Evolutionary conservation across 1,140 invertebrate species (phyloP), one percentile per base, ranked within the genome.

Genomic region (Sitobion miscanthi): DNA sequence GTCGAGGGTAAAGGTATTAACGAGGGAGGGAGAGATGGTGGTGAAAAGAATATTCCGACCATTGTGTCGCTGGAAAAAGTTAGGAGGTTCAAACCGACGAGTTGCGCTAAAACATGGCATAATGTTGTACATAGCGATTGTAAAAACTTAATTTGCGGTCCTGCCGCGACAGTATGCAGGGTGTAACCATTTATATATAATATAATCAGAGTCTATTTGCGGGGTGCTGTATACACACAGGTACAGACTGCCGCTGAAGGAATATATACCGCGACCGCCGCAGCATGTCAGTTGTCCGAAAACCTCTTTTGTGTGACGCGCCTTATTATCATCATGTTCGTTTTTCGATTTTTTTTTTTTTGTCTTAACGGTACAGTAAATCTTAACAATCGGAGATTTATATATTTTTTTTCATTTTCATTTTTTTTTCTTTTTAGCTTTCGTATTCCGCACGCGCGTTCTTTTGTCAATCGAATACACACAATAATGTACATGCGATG

Each of bases 341-440:
- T 25, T 49, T 35, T 77, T 91, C 38, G 25, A 11, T 25, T 77
- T 47, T n/a, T n/a, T n/a, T n/a, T 69, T 77, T 47, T 83, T 92
- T 83, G 91, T 92, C 91, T 92, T 92, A 92, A 92, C 91, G 91
- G 91, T 92, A 92, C 62, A 25, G n/a, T 92, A 83, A 82, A 54
- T 52, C 69, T 92, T 83, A 92, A 92, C 91, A 92, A 92, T 52
- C 77, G 69, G 57, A 91, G 90, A 83, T 83, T 38, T 83, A n/a
- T 42, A 42, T 42, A 38, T 82, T n/a, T 4, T 62, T 14, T 17
- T 38, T 23, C n/a, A 9, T 82, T 38, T 83, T 83, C 42, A 42
- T 42, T 49, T 49, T 49, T 14, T 21, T 85, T 23, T 35, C 35
- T 35, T 83, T 49, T 14, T 49, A 14, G 0, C n/a, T 21, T 35